phyloP scores from a whole-genome alignment of 2,888 invertebrate genomes.

The Diarsia brunnea region DNA sequence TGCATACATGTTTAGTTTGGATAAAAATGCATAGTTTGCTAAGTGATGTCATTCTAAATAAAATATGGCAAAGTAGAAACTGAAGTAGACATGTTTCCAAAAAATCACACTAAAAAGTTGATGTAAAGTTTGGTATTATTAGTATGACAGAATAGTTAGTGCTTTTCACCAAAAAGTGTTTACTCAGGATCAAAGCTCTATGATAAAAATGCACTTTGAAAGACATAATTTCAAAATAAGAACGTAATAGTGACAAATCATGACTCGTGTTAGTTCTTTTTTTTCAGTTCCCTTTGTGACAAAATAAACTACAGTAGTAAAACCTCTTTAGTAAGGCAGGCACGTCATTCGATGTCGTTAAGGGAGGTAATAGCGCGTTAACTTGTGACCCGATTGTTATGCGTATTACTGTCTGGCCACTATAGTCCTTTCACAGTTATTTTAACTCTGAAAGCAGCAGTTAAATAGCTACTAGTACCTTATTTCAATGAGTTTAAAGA shows the following conservation, averaged over 20 bases:
- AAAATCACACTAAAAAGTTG: not conserved
- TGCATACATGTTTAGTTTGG: too few species aligned
- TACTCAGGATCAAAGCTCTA: not conserved
- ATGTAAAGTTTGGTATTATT: not conserved
- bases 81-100: not conserved
- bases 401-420: conserved; percentile 49
- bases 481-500: not conserved
- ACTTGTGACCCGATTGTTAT: conserved; percentile 51
- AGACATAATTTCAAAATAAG: conserved; percentile 25
- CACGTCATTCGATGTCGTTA: conserved; percentile 48
- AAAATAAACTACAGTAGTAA: conserved; percentile 48
- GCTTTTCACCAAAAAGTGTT: not conserved
- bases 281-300: conserved; percentile 17
- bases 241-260: conserved; percentile 5
- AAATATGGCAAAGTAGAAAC: too few species aligned
- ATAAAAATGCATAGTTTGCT: too few species aligned
- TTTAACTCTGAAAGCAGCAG: not conserved
- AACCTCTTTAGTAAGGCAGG: conserved; percentile 30
- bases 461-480: not conserved
- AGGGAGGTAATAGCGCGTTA: conserved; percentile 53
- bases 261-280: conserved; percentile 2
- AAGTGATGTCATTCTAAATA: too few species aligned
- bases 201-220: not conserved
- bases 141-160: not conserved
- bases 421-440: not conserved